A percentile compares a stretch with the other conserved stretches of the same genome.
phyloP scores from a whole-genome alignment of 2,797 vertebrate species.

The Crypturellus tataupa region DNA sequence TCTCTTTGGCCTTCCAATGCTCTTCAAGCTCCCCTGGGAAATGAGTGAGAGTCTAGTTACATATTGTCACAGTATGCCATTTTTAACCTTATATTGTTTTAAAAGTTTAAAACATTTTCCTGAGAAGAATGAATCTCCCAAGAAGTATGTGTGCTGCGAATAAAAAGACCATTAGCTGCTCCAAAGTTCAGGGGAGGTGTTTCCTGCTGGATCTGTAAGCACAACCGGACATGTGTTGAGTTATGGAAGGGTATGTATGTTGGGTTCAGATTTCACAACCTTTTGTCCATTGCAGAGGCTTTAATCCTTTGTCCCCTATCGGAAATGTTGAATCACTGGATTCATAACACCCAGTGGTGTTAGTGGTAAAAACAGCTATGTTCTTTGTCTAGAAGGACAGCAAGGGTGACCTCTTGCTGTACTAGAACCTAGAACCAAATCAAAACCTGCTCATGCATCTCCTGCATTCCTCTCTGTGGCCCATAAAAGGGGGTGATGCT shows the following conservation, averaged over 20 bases:
- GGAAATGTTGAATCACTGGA: neutral
- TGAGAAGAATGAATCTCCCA: neutral
- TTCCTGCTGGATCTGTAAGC: neutral
- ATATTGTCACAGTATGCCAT: neutral
- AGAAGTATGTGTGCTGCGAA: neutral
- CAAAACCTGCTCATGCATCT: neutral
- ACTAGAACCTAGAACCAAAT: neutral
- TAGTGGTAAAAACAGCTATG: neutral
- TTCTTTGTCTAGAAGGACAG: neutral
- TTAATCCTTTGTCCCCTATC: neutral
- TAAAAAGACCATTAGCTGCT: neutral
- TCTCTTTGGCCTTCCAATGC: neutral
- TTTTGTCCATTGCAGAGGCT: slow-evolving; percentile 3
- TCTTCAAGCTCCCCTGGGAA: neutral
- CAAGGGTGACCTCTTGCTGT: neutral
- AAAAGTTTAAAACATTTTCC: neutral
- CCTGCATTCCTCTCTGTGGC: neutral
- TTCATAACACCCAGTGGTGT: neutral
- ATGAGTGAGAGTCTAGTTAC: neutral
- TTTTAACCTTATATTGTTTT: neutral
- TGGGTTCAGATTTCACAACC: slow-evolving; percentile 34
- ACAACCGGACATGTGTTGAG: neutral
- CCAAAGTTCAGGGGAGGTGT: neutral
- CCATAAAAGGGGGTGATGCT: neutral
- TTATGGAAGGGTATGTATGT: neutral